Conservation (phyloP, 2,113 vertebrate species). For the Forbesichthys papilliferus region DNA sequence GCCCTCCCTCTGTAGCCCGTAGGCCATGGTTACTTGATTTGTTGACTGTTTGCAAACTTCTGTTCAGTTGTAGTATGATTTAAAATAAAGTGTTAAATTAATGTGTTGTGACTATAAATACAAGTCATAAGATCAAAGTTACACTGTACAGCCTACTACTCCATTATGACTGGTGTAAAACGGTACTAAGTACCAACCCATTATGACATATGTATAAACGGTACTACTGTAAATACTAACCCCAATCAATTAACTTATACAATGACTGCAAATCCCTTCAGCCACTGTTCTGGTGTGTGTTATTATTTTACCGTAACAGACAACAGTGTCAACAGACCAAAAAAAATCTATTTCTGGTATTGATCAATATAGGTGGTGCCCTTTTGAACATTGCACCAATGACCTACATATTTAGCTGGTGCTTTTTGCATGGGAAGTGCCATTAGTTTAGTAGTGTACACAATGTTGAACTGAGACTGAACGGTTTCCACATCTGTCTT, state of each 20-base stretch:
- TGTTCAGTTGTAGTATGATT: no score
- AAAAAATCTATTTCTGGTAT: no score
- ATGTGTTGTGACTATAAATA: no score
- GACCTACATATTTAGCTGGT: slow-evolving; percentile 11
- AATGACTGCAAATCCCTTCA: neutral
- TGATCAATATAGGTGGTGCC: neutral
- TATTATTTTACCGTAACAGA: neutral
- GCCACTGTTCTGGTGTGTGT: neutral
- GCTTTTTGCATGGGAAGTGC: neutral
- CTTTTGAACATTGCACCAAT: slow-evolving; percentile 41
- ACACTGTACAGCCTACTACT: no score
- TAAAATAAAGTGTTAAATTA: no score
- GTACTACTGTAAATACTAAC: no score
- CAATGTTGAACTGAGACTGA: neutral
- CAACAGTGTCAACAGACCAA: no score
- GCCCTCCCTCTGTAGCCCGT: no score
- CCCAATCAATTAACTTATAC: neutral
- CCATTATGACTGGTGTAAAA: neutral
- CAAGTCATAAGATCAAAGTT: no score
- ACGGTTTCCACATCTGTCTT: slow-evolving; percentile 1
- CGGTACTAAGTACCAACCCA: neutral
- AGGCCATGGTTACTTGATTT: no score
- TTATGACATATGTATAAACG: no score
- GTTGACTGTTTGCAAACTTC: no score
- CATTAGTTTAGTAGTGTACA: neutral